These are phyloP conservation scores for Uria aalge DNA, from an alignment of 2,113 vertebrate genomes.

Conservation along the genomic window DNA sequence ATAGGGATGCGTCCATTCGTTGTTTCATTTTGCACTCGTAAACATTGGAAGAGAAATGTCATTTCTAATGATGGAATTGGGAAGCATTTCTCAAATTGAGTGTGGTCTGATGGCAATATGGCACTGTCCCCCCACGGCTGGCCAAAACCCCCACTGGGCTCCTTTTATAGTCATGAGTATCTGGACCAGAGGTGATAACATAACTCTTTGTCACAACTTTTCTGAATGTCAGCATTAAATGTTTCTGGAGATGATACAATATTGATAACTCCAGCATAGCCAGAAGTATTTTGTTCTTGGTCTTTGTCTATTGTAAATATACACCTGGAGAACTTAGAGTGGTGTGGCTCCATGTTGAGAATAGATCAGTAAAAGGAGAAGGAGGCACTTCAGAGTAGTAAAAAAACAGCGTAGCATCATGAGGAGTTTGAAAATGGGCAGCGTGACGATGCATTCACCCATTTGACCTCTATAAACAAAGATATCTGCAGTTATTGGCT, in stretches of 20 bases:
- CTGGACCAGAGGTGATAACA: neutral
- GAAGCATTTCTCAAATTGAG: neutral
- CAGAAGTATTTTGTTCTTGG: neutral
- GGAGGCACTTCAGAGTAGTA: neutral
- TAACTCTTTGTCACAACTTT: neutral
- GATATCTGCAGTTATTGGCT: neutral
- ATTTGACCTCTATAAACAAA: neutral
- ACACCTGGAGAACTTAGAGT: neutral
- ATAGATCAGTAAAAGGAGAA: neutral
- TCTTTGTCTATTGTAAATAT: neutral
- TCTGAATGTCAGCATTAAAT: neutral
- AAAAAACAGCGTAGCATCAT: rapidly evolving
- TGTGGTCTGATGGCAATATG: neutral
- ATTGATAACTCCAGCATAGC: neutral
- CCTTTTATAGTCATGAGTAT: neutral
- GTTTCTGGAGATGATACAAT: neutral
- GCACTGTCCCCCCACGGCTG: neutral
- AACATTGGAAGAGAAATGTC: neutral
- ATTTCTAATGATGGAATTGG: neutral
- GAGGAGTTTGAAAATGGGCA: neutral
- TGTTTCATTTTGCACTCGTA: neutral
- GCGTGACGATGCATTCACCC: neutral
- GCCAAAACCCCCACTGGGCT: neutral
- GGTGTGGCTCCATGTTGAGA: neutral
- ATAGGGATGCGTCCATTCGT: neutral